phyloP scores from a whole-genome alignment of 1,140 invertebrate genomes.

The Drosophila repletoides region DNA sequence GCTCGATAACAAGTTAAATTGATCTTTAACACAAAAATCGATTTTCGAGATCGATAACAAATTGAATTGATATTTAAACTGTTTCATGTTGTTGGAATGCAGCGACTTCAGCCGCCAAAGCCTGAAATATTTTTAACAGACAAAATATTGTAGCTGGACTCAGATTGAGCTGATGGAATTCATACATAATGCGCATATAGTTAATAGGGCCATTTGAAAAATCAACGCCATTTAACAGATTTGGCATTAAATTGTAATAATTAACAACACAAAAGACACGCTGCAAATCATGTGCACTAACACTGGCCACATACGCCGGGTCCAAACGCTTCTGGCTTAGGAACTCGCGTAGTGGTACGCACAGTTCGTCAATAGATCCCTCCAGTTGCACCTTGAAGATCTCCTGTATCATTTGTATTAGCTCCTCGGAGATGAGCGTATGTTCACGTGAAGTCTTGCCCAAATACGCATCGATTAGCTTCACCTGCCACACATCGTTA shows the following conservation, averaged over 20 bases:
- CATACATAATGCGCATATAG: slow-evolving; percentile 75
- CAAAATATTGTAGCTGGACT: slow-evolving; percentile 73
- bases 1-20: no score
- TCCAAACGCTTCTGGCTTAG: slow-evolving; percentile 56
- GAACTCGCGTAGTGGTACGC: slow-evolving; percentile 55
- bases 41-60: neutral
- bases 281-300: slow-evolving; percentile 62
- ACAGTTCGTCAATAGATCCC: slow-evolving; percentile 39
- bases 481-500: slow-evolving; percentile 78
- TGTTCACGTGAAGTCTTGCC: slow-evolving; percentile 34
- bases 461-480: slow-evolving; percentile 62
- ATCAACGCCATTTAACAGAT: slow-evolving; percentile 76
- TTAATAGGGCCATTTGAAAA: slow-evolving; percentile 58
- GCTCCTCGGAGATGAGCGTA: slow-evolving; percentile 65
- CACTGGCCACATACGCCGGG: slow-evolving; percentile 54
- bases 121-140: slow-evolving; percentile 78
- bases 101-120: slow-evolving; percentile 10
- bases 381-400: slow-evolving; percentile 68
- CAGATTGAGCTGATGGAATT: slow-evolving; percentile 72
- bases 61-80: neutral
- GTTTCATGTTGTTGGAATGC: neutral
- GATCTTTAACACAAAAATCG: neutral
- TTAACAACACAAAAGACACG: slow-evolving; percentile 84
- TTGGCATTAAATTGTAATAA: slow-evolving; percentile 85
- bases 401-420: slow-evolving; percentile 69